Evolutionary conservation across 2,888 invertebrate species (phyloP).

Genomic region (Stegophylla sp.): DNA sequence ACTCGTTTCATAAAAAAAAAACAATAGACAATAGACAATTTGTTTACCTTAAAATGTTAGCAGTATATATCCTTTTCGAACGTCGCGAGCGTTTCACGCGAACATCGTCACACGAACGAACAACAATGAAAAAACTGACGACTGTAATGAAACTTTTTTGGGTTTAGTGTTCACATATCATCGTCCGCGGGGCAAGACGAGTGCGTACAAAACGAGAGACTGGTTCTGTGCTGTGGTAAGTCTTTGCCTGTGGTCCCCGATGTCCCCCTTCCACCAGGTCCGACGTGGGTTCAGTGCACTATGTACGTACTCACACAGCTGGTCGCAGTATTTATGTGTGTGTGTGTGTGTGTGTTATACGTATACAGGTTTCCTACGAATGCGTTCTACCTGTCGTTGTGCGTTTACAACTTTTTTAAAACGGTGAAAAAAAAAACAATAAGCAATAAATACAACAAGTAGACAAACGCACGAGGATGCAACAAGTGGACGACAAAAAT

Average conservation of each 20-base stretch:
- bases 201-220: conserved; percentile 24
- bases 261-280: conserved; percentile 10
- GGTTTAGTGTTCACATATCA: background rate
- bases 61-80: background rate
- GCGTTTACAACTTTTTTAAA: background rate
- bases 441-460: background rate
- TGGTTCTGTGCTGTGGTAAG: conserved; percentile 27
- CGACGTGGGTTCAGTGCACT: conserved; percentile 53
- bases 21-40: background rate
- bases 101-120: background rate
- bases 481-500: background rate
- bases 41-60: conserved; percentile 5
- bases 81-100: background rate
- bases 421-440: background rate
- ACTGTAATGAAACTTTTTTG: background rate
- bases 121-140: background rate
- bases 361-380: background rate
- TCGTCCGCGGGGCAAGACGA: conserved; percentile 15
- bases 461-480: background rate
- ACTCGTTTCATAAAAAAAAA: background rate
- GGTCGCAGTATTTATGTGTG: background rate
- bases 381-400: conserved; percentile 10
- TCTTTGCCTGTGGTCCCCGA: conserved; percentile 25
- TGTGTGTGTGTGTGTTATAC: no score
- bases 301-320: conserved; percentile 37